phyloP scores from a whole-genome alignment of 35 echinoderm and acorn worm species.

The Heliocidaris erythrogramma region DNA sequence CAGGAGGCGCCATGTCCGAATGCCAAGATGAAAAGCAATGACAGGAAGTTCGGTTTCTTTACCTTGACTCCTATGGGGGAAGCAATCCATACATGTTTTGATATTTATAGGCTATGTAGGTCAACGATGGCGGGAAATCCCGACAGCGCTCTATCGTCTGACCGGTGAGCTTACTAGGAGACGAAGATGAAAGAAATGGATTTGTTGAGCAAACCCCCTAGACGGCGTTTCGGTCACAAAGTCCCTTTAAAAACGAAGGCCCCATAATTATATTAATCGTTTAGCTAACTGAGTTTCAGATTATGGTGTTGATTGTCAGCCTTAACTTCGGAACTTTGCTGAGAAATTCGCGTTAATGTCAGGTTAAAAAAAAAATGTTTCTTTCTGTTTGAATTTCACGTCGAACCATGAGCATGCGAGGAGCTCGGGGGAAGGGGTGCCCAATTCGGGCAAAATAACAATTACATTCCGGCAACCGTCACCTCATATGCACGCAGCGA shows the following conservation, averaged over 20 bases:
- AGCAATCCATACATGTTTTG: background rate
- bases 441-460: no score
- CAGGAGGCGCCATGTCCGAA: background rate
- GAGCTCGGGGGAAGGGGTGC: no score
- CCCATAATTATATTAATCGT: background rate
- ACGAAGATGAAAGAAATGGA: background rate
- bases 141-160: background rate
- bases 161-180: conserved; percentile 7
- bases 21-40: background rate
- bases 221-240: background rate
- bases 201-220: background rate
- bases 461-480: no score
- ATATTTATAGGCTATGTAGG: conserved; percentile 11
- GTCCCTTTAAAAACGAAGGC: background rate
- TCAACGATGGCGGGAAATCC: background rate
- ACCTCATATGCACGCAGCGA: no score
- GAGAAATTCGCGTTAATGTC: no score
- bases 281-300: background rate
- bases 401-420: no score
- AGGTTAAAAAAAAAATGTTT: no score
- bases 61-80: background rate
- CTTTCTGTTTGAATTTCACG: no score
- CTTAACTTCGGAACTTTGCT: no score
- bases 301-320: background rate
- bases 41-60: background rate